These are phyloP conservation scores for Mercenaria mercenaria DNA, from an alignment of 1,140 invertebrate genomes.

Conservation along the genomic window DNA sequence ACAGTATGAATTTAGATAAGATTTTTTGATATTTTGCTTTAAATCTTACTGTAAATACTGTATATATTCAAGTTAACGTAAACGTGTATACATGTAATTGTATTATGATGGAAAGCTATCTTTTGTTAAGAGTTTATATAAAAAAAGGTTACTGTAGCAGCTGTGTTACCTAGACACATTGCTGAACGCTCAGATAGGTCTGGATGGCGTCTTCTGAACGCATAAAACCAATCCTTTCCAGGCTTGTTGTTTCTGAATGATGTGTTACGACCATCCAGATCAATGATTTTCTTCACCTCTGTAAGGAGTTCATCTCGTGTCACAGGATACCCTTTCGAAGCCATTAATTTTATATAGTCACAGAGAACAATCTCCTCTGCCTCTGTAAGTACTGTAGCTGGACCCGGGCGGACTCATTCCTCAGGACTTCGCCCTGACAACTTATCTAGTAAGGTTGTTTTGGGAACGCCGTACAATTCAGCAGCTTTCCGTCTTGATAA, in stretches of 20 bases:
- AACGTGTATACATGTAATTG: too few species aligned
- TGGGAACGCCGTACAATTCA: background rate
- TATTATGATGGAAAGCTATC: too few species aligned
- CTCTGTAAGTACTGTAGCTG: background rate
- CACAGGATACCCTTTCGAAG: background rate
- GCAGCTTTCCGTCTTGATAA: too few species aligned
- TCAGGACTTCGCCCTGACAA: background rate
- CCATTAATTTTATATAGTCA: conserved; percentile 3
- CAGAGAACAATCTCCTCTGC: background rate
- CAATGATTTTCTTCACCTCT: background rate
- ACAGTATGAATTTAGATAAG: too few species aligned
- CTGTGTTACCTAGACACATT: too few species aligned
- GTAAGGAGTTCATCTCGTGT: background rate
- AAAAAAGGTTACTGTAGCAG: too few species aligned
- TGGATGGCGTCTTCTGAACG: too few species aligned
- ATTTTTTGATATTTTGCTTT: too few species aligned
- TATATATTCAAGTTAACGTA: too few species aligned
- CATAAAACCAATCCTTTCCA: conserved; percentile 11
- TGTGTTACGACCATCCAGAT: background rate
- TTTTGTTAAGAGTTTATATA: too few species aligned
- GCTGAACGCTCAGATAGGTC: too few species aligned
- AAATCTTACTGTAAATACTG: too few species aligned
- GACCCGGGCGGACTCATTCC: background rate
- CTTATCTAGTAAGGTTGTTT: background rate
- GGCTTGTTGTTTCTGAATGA: conserved; percentile 30